Evolutionary conservation across 2,113 vertebrate genomes (phyloP), one percentile per base, ranked within the genome.

Genomic region (Chamaetylas fuelleborni): DNA sequence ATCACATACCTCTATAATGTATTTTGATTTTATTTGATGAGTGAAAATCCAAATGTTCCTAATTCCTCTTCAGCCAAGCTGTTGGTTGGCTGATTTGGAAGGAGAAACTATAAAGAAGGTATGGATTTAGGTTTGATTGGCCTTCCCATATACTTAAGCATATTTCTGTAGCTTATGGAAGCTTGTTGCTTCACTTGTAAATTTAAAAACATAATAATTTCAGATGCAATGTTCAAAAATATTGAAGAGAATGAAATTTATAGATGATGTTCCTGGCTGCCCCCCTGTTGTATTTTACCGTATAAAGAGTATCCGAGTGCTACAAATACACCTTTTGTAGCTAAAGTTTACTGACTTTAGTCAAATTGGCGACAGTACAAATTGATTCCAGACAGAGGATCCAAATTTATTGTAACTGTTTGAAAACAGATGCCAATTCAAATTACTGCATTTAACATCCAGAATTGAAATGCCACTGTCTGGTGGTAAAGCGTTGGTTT

Each of bases 361-460:
- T 83, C 60, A 70, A 70, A 64, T 19, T 83, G 76, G 74, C 2
- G 19, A 56, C 51, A 86, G 31, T 66, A 56, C 72, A 93, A 88
- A 86, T 80, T 56, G 43, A 93, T 81, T 94, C 82, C 82, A 78
- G 71, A 73, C 47, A 28, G 1, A 11, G 54, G 74, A 86, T 90
- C 76, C 79, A 81, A 84, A 45, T 88, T 83, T 92, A 57, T 28
- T 83, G 16, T 77, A 69, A 73, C 54, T 92, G 67, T 94, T 93
- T 88, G 64, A 83, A 92, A 95, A 88, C 43, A 86, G 60, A 92
- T 69, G 48, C 71, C 74, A 29, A 36, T 96, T 92, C 51, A 92
- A 58, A 81, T 80, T 70, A n/a, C 43, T 61, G 15, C 31, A 19
- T 80, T 92, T 92, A 77, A 88, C 36, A 83, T 28, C 58, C 33